A percentile compares a stretch with the other conserved stretches of the same genome.
These are phyloP conservation scores for Cinara cedri DNA, from an alignment of 2,888 invertebrate genomes.

Conservation along the genomic window DNA sequence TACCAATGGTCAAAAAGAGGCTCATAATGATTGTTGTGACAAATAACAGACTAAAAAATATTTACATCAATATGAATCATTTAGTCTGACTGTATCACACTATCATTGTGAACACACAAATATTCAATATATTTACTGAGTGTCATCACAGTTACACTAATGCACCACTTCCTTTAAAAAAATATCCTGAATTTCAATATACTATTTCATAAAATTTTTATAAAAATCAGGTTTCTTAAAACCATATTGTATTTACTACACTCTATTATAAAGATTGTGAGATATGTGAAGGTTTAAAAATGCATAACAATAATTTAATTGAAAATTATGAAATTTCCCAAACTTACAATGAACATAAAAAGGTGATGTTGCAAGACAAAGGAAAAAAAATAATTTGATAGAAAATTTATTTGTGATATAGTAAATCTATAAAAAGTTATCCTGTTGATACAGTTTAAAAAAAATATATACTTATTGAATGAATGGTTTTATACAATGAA, in stretches of 20 bases:
- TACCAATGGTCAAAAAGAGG: constrained; percentile 6
- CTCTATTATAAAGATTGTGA: background rate
- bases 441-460: constrained; percentile 1
- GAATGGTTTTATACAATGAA: constrained; percentile 6
- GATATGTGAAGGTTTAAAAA: background rate
- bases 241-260: constrained; percentile 4
- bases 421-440: constrained; percentile 7
- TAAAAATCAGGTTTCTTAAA: constrained; percentile 9
- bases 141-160: constrained; percentile 12
- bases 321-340: background rate
- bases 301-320: background rate
- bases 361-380: background rate
- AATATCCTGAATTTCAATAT: constrained; percentile 9
- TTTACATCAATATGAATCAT: background rate
- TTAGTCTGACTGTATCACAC: background rate
- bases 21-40: background rate
- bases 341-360: background rate
- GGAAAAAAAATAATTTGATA: background rate
- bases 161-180: constrained; percentile 1
- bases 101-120: no score
- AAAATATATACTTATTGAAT: background rate
- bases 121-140: no score
- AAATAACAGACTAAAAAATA: constrained; percentile 9
- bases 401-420: background rate
- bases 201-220: constrained; percentile 11